Conservation (phyloP, 1,140 invertebrate species). For the Drosophila lowei region DNA sequence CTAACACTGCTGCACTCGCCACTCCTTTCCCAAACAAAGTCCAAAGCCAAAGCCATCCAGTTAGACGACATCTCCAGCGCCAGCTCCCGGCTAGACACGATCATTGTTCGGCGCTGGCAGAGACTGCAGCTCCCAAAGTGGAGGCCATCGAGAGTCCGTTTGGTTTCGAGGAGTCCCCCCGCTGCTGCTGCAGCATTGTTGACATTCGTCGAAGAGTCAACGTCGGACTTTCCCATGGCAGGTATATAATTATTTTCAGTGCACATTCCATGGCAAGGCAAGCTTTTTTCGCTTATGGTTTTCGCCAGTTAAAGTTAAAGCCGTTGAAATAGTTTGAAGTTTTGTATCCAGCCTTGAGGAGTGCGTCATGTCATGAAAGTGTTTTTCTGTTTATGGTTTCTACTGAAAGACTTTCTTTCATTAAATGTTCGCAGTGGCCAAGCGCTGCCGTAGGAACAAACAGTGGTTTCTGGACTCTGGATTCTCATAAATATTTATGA, state of each 20-base stretch:
- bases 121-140: constrained; percentile 29
- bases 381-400: background rate
- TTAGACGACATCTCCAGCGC: constrained; percentile 1
- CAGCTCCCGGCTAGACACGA: constrained; percentile 46
- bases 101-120: constrained; percentile 3
- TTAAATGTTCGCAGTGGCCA: no score
- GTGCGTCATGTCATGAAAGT: constrained; percentile 11
- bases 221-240: constrained; percentile 53
- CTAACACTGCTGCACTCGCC: constrained; percentile 1
- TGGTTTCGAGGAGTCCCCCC: background rate
- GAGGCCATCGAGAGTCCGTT: constrained; percentile 28
- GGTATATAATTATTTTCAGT: constrained; percentile 48
- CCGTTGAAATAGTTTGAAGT: constrained; percentile 31
- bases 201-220: constrained; percentile 34
- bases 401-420: no score
- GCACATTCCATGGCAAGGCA: constrained; percentile 29
- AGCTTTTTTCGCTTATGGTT: constrained; percentile 16
- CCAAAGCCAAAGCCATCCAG: constrained; percentile 37
- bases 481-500: constrained; percentile 6
- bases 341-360: constrained; percentile 26
- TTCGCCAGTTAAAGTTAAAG: constrained; percentile 32
- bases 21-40: background rate
- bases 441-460: no score
- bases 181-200: constrained; percentile 20
- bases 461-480: constrained; percentile 6